Evolutionary conservation across 2,888 invertebrate genomes (phyloP).

Genomic region (Rhamphomyia laevipes): DNA sequence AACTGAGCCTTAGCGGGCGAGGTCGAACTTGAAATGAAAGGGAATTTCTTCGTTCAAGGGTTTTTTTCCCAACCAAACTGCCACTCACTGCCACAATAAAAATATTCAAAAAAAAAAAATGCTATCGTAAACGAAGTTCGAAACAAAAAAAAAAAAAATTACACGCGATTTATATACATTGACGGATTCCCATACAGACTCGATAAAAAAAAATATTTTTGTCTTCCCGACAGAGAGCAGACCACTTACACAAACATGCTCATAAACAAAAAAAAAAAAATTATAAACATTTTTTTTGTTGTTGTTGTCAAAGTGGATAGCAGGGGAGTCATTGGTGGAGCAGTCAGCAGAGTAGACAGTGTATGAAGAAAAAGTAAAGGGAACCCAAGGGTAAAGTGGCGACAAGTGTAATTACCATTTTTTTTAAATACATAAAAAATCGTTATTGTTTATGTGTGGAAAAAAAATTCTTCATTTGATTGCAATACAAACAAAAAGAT

Average conservation of each 20-base stretch:
- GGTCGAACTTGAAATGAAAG: constrained; percentile 28
- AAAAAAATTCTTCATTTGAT: not conserved
- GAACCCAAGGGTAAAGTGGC: not conserved
- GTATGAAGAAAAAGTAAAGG: not conserved
- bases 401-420: constrained; percentile 1
- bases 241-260: too few species aligned
- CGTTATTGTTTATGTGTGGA: not conserved
- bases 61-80: constrained; percentile 14
- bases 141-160: too few species aligned
- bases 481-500: not conserved
- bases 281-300: too few species aligned
- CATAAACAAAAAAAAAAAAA: too few species aligned
- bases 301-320: too few species aligned
- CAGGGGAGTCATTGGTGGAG: too few species aligned
- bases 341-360: too few species aligned
- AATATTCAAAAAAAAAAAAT: not conserved
- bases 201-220: too few species aligned
- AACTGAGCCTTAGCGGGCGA: constrained; percentile 17
- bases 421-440: not conserved
- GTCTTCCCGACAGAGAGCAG: too few species aligned
- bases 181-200: too few species aligned
- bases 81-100: not conserved
- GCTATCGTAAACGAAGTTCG: too few species aligned
- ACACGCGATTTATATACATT: too few species aligned
- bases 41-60: constrained; percentile 20